Evolutionary conservation across 2,113 vertebrate genomes (phyloP).

Genomic region (Urocitellus parryii): DNA sequence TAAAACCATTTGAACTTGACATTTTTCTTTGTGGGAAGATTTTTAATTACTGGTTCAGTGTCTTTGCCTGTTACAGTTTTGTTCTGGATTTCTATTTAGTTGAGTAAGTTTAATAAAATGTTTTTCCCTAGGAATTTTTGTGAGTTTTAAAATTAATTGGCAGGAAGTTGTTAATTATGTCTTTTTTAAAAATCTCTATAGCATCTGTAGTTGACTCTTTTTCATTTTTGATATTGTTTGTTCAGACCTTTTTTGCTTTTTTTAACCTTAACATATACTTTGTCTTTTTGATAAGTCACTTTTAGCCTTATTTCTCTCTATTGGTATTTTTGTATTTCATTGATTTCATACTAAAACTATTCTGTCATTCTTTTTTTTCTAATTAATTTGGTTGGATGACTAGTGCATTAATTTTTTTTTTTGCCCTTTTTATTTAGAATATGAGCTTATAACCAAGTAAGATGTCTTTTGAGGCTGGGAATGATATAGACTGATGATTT

Average conservation of each 20-base stretch:
- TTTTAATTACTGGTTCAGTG: background rate
- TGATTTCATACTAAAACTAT: slow-evolving; percentile 23
- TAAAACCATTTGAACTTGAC: background rate
- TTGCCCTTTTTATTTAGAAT: background rate
- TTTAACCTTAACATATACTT: slow-evolving; percentile 18
- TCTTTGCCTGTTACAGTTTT: slow-evolving; percentile 25
- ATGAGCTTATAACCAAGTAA: background rate
- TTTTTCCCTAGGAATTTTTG: slow-evolving; percentile 54
- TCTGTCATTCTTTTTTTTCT: background rate
- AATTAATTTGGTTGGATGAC: slow-evolving; percentile 17
- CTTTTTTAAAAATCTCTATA: background rate
- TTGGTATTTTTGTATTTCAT: slow-evolving; percentile 34
- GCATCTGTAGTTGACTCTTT: background rate
- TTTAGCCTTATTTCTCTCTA: background rate
- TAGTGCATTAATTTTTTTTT: background rate
- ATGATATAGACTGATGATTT: background rate
- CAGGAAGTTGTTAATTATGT: background rate
- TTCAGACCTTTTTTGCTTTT: slow-evolving; percentile 7
- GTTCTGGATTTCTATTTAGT: slow-evolving; percentile 43
- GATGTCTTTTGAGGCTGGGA: background rate
- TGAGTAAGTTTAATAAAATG: slow-evolving; percentile 28
- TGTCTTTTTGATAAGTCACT: slow-evolving; percentile 5
- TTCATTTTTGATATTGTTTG: slow-evolving; percentile 1
- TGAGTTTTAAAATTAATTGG: slow-evolving; percentile 49
- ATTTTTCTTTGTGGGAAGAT: slow-evolving; percentile 33